Evolutionary conservation across 2,113 vertebrate genomes (phyloP).

Genomic region (Catharus fuscescens): DNA sequence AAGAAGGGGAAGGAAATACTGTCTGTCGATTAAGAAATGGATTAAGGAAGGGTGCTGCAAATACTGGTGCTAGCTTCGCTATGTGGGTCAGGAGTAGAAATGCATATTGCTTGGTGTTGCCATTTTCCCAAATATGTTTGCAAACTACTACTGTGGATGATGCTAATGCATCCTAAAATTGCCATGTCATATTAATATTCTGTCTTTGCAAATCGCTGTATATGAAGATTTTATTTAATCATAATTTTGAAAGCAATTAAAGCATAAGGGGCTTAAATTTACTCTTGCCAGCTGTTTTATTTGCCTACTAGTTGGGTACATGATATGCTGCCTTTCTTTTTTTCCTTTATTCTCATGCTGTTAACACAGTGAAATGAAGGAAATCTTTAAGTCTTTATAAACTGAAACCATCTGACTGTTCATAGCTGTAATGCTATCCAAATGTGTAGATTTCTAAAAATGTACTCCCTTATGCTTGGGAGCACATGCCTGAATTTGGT

Average conservation of each 20-base stretch:
- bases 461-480: background rate
- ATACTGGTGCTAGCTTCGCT: background rate
- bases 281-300: background rate
- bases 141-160: background rate
- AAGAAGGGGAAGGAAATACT: background rate
- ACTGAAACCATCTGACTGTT: conserved; percentile 5
- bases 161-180: background rate
- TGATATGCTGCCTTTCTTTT: background rate
- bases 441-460: background rate
- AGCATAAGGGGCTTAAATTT: background rate
- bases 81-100: background rate
- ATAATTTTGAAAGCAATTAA: background rate
- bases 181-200: background rate
- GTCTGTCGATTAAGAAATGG: background rate
- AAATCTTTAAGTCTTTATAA: background rate
- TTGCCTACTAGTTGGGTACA: background rate
- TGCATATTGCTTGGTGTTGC: background rate
- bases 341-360: background rate
- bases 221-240: background rate
- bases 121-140: background rate
- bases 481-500: background rate
- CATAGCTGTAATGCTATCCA: background rate
- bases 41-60: background rate
- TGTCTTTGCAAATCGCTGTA: background rate
- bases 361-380: background rate